A percentile compares a stretch with the other conserved stretches of the same genome.
These are phyloP conservation scores for Oreotragus oreotragus DNA, from an alignment of 2,113 vertebrate genomes.

Conservation along the genomic window DNA sequence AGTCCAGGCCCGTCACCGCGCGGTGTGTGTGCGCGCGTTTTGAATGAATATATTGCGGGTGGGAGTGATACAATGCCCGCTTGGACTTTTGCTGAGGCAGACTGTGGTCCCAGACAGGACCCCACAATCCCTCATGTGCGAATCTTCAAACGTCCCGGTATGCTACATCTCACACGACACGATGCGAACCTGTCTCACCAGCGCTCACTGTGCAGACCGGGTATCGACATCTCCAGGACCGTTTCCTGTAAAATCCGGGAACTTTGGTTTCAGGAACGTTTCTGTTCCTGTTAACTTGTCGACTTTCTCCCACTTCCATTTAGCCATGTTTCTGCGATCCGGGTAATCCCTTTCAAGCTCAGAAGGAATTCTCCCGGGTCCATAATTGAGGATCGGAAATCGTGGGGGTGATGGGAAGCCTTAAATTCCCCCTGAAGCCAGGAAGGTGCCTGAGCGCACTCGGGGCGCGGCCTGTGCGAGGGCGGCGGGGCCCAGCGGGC, in stretches of 20 bases:
- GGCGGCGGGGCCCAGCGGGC: background rate
- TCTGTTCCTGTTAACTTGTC: background rate
- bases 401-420: background rate
- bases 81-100: too few species aligned
- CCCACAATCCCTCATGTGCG: background rate
- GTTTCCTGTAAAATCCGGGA: background rate
- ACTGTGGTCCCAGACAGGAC: background rate
- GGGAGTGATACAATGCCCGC: background rate
- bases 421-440: background rate
- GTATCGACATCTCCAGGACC: background rate
- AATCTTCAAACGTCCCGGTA: background rate
- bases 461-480: background rate
- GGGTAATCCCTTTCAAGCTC: slow-evolving; percentile 49
- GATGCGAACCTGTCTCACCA: background rate
- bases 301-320: slow-evolving; percentile 10
- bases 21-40: background rate
- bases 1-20: rapidly evolving
- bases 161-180: background rate
- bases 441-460: background rate
- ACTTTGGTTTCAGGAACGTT: background rate
- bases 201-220: background rate
- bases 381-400: background rate
- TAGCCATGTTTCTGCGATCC: slow-evolving; percentile 28
- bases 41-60: background rate
- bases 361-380: slow-evolving; percentile 42